Evolutionary conservation across 2,888 invertebrate species (phyloP).

Genomic region (Drosophila imparisetae): DNA sequence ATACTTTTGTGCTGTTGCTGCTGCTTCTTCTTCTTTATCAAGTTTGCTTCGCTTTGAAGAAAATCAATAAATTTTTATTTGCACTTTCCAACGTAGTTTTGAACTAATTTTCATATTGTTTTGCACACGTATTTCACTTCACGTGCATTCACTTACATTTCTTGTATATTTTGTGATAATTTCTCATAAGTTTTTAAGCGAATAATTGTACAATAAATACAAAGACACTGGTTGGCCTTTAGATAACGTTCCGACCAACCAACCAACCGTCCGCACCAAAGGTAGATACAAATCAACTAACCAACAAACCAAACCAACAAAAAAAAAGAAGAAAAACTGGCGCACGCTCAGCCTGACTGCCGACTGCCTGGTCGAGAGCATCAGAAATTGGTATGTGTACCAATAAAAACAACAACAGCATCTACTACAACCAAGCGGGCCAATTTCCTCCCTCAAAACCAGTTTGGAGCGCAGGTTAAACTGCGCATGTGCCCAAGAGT

Average conservation of each 20-base stretch:
- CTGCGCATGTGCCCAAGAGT: constrained; percentile 66
- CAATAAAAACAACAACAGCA: constrained; percentile 44
- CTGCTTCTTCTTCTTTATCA: constrained; percentile 58
- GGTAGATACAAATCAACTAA: constrained; percentile 81
- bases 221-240: constrained; percentile 70
- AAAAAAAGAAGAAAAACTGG: constrained; percentile 53
- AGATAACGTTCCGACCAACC: constrained; percentile 72
- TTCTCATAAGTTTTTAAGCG: constrained; percentile 40
- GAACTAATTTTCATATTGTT: constrained; percentile 30
- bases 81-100: constrained; percentile 62
- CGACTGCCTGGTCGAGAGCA: constrained; percentile 54
- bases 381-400: constrained; percentile 58
- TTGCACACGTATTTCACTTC: constrained; percentile 22
- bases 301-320: constrained; percentile 47
- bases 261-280: constrained; percentile 80
- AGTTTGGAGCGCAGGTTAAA: constrained; percentile 77
- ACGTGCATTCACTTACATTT: constrained; percentile 60
- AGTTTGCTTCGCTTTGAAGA: constrained; percentile 55
- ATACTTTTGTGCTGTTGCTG: constrained; percentile 68
- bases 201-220: constrained; percentile 40
- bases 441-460: constrained; percentile 80
- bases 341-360: constrained; percentile 63
- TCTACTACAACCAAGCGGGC: constrained; percentile 45
- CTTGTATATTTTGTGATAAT: constrained; percentile 39
- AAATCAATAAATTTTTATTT: constrained; percentile 73